A percentile compares a stretch with the other conserved stretches of the same genome.
Evolutionary conservation across 1,140 invertebrate species (phyloP).

Genomic region (Trinorchestia longiramus): DNA sequence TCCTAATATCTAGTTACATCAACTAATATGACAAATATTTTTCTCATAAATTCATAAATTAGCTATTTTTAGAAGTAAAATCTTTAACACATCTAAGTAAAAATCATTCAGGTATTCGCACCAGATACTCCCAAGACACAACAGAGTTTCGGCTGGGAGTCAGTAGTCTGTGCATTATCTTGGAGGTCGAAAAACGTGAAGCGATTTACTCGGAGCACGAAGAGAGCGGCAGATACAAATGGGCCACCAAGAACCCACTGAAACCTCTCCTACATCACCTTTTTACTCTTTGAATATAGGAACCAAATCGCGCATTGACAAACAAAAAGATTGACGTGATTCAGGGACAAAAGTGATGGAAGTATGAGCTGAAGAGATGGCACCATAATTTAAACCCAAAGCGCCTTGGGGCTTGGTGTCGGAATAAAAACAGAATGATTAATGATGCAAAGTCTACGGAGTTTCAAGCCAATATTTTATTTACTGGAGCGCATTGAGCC

Average conservation of each 20-base stretch:
- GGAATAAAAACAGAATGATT: neutral
- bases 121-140: neutral
- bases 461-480: neutral
- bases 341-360: neutral
- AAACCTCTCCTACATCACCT: slow-evolving; percentile 20
- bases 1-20: too few species aligned
- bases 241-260: neutral
- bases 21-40: neutral
- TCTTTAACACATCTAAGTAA: neutral
- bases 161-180: neutral
- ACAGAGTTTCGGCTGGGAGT: neutral
- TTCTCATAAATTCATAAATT: neutral
- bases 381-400: neutral
- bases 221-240: slow-evolving; percentile 23
- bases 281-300: neutral
- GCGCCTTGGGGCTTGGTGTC: neutral
- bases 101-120: neutral
- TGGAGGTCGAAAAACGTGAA: slow-evolving; percentile 16
- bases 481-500: neutral
- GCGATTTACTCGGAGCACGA: slow-evolving; percentile 29
- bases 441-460: neutral
- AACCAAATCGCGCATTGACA: neutral
- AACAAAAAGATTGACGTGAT: slow-evolving; percentile 29
- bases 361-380: neutral
- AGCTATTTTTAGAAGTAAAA: neutral